Conservation (phyloP, 2,113 vertebrate genomes). For the Oryctolagus cuniculus region mOryCun1.1 NC_091441.1:40375001-40375500, state of each 20-base stretch:
- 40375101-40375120: neutral
- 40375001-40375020: neutral
- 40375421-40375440: neutral
- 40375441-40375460: neutral
- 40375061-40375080: neutral
- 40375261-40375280: neutral
- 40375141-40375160: neutral
- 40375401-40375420: neutral
- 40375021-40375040: neutral
- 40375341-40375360: accelerated
- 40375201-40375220: neutral
- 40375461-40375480: neutral
- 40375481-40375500: neutral
- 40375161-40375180: neutral
- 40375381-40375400: accelerated
- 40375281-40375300: neutral
- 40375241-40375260: neutral
- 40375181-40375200: neutral
- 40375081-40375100: neutral
- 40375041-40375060: neutral
- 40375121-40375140: accelerated
- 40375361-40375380: neutral
- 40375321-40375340: neutral
- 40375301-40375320: neutral
- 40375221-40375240: neutral